A percentile compares a stretch with the other conserved stretches of the same genome.
Evolutionary conservation across 2,113 vertebrate species (phyloP).

Genomic region (Fulica atra): DNA sequence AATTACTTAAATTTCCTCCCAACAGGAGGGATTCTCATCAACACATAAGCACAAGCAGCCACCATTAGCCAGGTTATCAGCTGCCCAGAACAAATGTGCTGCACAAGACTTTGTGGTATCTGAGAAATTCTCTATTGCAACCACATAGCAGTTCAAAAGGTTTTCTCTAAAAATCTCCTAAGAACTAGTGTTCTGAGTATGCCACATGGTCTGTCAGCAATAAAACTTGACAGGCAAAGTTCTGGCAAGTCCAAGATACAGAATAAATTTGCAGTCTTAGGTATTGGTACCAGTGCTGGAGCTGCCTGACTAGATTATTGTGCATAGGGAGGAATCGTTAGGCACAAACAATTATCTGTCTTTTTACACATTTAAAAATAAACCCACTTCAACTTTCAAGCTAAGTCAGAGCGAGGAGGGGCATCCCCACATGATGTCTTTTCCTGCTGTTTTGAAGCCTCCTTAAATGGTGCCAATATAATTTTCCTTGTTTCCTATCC

Average conservation of each 20-base stretch:
- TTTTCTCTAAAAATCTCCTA: neutral
- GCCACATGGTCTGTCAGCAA: neutral
- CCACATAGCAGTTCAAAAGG: neutral
- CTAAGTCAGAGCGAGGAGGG: neutral
- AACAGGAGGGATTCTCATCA: slow-evolving; percentile 51
- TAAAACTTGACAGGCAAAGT: neutral
- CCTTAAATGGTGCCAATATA: neutral
- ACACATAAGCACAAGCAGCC: neutral
- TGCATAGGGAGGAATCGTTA: neutral
- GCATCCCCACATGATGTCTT: neutral
- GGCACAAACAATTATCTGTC: neutral
- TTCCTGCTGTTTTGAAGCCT: slow-evolving; percentile 11
- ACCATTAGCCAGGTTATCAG: neutral
- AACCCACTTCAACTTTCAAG: neutral
- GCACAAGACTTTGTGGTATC: neutral
- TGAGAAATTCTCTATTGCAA: neutral
- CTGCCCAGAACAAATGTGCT: neutral
- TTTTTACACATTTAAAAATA: neutral
- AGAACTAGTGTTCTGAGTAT: neutral
- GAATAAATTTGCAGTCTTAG: neutral
- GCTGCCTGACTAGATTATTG: neutral
- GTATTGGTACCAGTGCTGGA: neutral
- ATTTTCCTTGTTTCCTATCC: slow-evolving; percentile 38
- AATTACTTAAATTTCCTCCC: slow-evolving; percentile 26
- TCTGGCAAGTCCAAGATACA: neutral